Evolutionary conservation across 2,113 vertebrate species (phyloP), one percentile per base, ranked within the genome.

Genomic region (Mustela nigripes): DNA sequence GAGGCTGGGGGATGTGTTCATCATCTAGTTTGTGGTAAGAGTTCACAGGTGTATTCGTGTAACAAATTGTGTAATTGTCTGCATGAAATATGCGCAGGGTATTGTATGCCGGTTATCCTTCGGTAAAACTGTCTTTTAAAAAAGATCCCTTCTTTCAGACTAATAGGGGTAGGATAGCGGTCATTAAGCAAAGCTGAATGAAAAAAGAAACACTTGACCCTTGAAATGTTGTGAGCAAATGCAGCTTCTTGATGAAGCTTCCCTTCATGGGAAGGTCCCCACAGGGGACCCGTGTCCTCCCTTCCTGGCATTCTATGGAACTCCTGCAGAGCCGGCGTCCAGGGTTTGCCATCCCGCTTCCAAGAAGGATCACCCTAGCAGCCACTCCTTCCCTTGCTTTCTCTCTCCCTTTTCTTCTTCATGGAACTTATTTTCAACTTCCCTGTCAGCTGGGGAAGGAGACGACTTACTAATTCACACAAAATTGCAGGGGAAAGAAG

Each of bases 381-480:
- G 9, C 12, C 22, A 79, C 10, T 87, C 36, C 60, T 60, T 45
- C 26, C 63, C 15, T 71, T 36, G 18, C 39, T 63, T 90, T 89
- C 48, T 79, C 15, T 97, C 62, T 89, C 36, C 85, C 16, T 73
- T 62, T 73, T 63, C 14, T 42, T 87, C 9, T 10, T 96, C 67
- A 7, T 50, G 48, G 53, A 91, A 71, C 14, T 36, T 88, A 4
- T 88, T 48, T 22, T 45, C 48, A 84, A 82, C 28, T n/a, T 60
- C 69, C 22, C 76, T 62, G 48, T 71, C 67, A 76, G 21, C 84
- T n/a, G 62, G 53, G 48, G 31, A 80, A 91, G 21, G 73, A 87
- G 31, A 81, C 45, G 26, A 96, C 73, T 92, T 90, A 58, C 67
- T 28, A 82, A 85, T 67, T 95, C 76, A 58, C 60, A 69, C 15